Conservation (phyloP, 2,113 vertebrate species). For the Pundamilia nyererei region DNA sequence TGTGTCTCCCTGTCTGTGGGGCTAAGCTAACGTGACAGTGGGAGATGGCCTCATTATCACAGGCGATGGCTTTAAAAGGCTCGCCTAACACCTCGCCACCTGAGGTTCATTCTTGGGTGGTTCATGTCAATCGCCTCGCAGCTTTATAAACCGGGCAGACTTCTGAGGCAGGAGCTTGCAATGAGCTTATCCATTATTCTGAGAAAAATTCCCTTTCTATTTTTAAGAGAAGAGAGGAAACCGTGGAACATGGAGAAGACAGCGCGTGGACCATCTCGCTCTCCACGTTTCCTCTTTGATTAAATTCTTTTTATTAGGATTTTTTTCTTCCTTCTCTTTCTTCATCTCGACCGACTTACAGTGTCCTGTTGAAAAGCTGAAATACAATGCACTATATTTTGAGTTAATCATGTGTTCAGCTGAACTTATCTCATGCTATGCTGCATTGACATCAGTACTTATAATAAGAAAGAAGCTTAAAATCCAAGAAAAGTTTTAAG, state of each 20-base stretch:
- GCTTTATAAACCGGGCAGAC: slow-evolving; percentile 1
- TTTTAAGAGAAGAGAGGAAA: slow-evolving; percentile 7
- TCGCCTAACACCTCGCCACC: slow-evolving; percentile 20
- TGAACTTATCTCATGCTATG: slow-evolving; percentile 15
- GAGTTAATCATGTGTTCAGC: slow-evolving; percentile 33
- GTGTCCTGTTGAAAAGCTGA: neutral
- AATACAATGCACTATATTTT: neutral
- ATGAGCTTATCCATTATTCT: slow-evolving; percentile 56
- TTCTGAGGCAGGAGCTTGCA: slow-evolving; percentile 30
- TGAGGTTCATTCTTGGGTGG: slow-evolving; percentile 32
- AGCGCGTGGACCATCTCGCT: neutral
- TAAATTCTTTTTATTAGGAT: neutral
- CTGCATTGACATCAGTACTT: slow-evolving; percentile 4
- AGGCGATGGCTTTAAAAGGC: slow-evolving; percentile 9
- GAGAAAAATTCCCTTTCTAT: slow-evolving; percentile 14
- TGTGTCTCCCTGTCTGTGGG: neutral
- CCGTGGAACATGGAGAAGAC: slow-evolving; percentile 14
- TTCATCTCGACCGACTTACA: neutral
- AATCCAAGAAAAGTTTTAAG: neutral
- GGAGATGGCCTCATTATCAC: slow-evolving; percentile 36
- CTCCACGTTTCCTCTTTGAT: neutral
- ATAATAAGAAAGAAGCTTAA: slow-evolving; percentile 4
- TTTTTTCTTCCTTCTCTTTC: neutral
- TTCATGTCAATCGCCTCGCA: slow-evolving; percentile 19
- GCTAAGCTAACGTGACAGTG: neutral